Base-by-base conservation (phyloP, 2,797 vertebrate species). In the Iguana delicatissima region DNA sequence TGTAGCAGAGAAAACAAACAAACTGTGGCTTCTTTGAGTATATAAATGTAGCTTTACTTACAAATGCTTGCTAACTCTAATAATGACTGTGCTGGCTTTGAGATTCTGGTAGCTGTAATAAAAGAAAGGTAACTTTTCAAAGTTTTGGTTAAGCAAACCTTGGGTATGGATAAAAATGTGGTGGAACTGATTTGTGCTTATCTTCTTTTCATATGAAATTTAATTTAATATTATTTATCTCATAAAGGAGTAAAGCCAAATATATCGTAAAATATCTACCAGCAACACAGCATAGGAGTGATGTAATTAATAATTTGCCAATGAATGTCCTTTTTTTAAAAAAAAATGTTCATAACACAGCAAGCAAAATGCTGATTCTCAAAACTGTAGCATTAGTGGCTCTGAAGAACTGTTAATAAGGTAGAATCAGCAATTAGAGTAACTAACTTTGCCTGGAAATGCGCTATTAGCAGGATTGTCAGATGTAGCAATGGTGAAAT, bases 401-500 rank as follows among this genome's bases (percentile, higher is more conserved):
- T 86, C 86, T 90, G 80, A 89, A 88, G 77, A 93, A 93, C 59
- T 4, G 84, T 92, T 88, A 94, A 94, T 93, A 94, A 92, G 80
- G 52, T 92, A 88, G 62, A 85, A 92, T 93, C 90, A 91, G 92
- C 79, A 93, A 91, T 95, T 94, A 85, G 3, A 87, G 90, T 88
- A 86, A 91, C 59, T 89, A 92, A 1, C 55, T 84, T 87, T 93
- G 81, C 80, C 91, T 90, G 83, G 84, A 32, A 96, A 94, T 91
- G 90, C 94, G 59, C 80, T 92, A 52, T 91, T 92, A 89, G 57
- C 57, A 38, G 92, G 85, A 69, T 91, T 95, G 96, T 92, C 85
- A 95, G 89, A 76, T 92, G 87, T 29, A 64, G 57, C n/a, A 90
- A 72, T 83, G 84, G 16, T 20, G 91, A 77, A 86, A 55, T 20